Evolutionary conservation across 2,113 vertebrate genomes (phyloP).

Genomic region (Nothoprocta pentlandii): DNA sequence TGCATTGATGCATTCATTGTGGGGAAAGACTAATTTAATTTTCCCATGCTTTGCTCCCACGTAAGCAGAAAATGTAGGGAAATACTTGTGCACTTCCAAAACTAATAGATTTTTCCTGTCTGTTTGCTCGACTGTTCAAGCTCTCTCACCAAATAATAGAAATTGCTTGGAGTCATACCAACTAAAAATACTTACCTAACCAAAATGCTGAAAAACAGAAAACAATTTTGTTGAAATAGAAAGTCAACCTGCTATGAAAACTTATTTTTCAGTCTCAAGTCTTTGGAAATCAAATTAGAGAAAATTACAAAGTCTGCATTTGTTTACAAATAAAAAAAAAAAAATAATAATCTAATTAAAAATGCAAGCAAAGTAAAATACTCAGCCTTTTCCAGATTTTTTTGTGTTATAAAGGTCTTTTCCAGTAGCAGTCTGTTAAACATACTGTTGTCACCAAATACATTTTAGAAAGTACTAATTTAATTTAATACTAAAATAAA

Average conservation of each 20-base stretch:
- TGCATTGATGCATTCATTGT: neutral
- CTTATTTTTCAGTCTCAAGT: neutral
- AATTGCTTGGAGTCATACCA: rapidly evolving
- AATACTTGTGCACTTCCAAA: neutral
- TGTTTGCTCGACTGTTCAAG: neutral
- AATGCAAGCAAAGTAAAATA: neutral
- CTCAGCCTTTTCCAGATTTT: neutral
- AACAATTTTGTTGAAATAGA: neutral
- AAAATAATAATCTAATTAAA: neutral
- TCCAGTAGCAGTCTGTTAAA: neutral
- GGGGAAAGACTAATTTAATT: neutral
- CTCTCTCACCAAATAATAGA: neutral
- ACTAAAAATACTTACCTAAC: neutral
- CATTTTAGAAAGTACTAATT: neutral
- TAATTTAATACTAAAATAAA: no score
- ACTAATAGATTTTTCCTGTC: neutral
- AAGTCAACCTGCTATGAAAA: neutral
- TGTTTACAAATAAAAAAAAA: neutral
- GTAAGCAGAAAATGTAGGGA: rapidly evolving
- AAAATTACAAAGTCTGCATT: neutral
- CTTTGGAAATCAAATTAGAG: neutral
- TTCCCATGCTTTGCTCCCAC: neutral
- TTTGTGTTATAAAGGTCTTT: neutral
- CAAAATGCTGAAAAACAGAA: neutral
- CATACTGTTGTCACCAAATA: neutral